Evolutionary conservation across 2,888 invertebrate species (phyloP).

Genomic region (Girardia tigrina): DNA sequence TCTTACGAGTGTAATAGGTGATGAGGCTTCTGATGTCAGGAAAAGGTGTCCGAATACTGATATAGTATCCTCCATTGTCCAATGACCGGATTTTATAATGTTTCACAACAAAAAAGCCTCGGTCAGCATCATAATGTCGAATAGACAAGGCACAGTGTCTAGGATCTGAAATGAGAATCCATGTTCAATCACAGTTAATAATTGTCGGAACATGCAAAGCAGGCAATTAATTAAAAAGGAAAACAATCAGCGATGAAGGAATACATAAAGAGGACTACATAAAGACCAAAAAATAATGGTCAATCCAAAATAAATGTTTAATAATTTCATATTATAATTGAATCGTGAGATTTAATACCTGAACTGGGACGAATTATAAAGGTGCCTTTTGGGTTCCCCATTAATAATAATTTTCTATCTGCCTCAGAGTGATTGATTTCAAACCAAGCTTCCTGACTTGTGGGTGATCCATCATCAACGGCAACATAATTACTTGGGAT

Average conservation of each 20-base stretch:
- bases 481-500: constrained; percentile 89
- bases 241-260: not conserved
- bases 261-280: too few relatives aligned
- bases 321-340: not conserved
- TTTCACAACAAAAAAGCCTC: constrained; percentile 70
- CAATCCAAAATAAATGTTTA: not conserved
- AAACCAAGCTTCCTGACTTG: constrained; percentile 37
- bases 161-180: constrained; percentile 32
- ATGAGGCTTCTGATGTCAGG: constrained; percentile 77
- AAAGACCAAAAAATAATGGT: not conserved
- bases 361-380: constrained; percentile 37
- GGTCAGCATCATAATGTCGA: constrained; percentile 68
- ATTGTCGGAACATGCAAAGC: not conserved
- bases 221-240: not conserved
- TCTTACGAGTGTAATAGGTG: constrained; percentile 81
- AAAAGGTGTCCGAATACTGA: constrained; percentile 87
- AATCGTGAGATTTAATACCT: constrained; percentile 27
- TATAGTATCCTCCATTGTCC: constrained; percentile 78
- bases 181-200: too few relatives aligned
- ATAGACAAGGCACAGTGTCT: constrained; percentile 54
- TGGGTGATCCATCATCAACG: constrained; percentile 47
- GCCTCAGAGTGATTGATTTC: constrained; percentile 36
- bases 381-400: constrained; percentile 37
- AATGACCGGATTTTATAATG: constrained; percentile 94
- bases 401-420: constrained; percentile 35